Evolutionary conservation across 2,113 vertebrate species (phyloP), one percentile per base, ranked within the genome.

Genomic region (Clinocottus analis): DNA sequence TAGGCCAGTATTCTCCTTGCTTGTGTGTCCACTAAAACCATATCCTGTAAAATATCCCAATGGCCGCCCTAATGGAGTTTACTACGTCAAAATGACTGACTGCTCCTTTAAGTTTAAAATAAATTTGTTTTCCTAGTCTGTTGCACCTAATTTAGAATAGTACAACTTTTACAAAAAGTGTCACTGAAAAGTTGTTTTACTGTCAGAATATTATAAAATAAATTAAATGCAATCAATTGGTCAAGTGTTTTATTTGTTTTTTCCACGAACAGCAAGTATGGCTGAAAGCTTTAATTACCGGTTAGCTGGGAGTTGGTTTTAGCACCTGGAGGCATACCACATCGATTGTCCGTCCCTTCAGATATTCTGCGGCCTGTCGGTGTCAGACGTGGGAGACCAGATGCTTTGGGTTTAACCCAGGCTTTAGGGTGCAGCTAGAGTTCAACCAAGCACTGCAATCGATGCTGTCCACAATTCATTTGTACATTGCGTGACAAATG

Each of bases 91-190:
- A 35, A 37, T 49, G n/a, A 10, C 51, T 49, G n/a, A 10, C 51
- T 21, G 1, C 0, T 41, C 2, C n/a, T 59, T 4, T 23, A 49
- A 35, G 0, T 74, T n/a, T 29, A 17, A 37, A 21, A 29, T 5
- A 19, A 35, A 61, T 53, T 23, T 65, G 21, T 56, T 31, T 75
- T 72, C 73, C 31, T 68, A 27, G 79, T 72, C 85, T 82, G 77
- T 76, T 82, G 77, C 67, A 12, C 27, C 7, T 61, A 9, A 25
- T 41, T 33, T 31, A 77, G 0, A 61, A 79, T 8, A 4, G 27
- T 23, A 51, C 12, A 47, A 77, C 49, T 73, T 72, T 71, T 70
- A 56, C 64, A 78, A 64, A 61, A 25, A 29, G 10, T 74, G 33
- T 66, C 13, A 9, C 17, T 35, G 10, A 45, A 41, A 78, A 29